phyloP scores from a whole-genome alignment of 2,888 invertebrate genomes.

The Pegoplata infirma region DNA sequence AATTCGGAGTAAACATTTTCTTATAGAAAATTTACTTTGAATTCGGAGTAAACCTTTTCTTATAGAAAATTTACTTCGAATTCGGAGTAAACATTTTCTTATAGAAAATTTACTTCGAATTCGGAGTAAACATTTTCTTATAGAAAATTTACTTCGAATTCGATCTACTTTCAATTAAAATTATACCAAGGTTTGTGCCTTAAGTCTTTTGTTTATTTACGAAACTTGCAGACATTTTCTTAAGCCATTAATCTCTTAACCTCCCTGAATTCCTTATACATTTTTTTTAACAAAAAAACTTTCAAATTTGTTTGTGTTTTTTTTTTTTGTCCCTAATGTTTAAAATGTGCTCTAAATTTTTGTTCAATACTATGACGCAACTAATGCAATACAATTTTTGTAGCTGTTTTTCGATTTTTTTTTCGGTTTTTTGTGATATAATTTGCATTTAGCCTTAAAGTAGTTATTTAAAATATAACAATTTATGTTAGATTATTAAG shows the following conservation, averaged over 20 bases:
- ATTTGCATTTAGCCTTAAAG: constrained; percentile 58
- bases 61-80: too few relatives aligned
- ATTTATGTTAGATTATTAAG: constrained; percentile 64
- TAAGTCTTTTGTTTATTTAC: not conserved
- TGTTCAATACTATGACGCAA: constrained; percentile 26
- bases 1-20: too few relatives aligned
- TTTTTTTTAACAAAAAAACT: constrained; percentile 9
- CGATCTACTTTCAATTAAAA: too few relatives aligned
- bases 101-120: too few relatives aligned
- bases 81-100: too few relatives aligned
- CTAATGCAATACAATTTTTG: constrained; percentile 24
- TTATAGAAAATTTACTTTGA: too few relatives aligned
- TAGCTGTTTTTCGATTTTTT: constrained; percentile 24
- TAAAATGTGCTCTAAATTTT: constrained; percentile 5
- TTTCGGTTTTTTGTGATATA: constrained; percentile 20
- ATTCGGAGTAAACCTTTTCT: too few relatives aligned
- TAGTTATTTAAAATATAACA: constrained; percentile 59
- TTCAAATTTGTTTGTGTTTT: constrained; percentile 21
- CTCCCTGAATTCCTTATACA: not conserved
- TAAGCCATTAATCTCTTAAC: constrained; percentile 19
- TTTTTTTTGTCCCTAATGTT: too few relatives aligned
- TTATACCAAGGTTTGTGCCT: not conserved
- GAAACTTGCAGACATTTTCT: constrained; percentile 2
- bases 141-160: too few relatives aligned
- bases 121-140: too few relatives aligned